Percentiles rank a stretch among this genome's conserved stretches.
phyloP scores from a whole-genome alignment of 1,140 invertebrate species.

The Drosophila bifasciata region DNA sequence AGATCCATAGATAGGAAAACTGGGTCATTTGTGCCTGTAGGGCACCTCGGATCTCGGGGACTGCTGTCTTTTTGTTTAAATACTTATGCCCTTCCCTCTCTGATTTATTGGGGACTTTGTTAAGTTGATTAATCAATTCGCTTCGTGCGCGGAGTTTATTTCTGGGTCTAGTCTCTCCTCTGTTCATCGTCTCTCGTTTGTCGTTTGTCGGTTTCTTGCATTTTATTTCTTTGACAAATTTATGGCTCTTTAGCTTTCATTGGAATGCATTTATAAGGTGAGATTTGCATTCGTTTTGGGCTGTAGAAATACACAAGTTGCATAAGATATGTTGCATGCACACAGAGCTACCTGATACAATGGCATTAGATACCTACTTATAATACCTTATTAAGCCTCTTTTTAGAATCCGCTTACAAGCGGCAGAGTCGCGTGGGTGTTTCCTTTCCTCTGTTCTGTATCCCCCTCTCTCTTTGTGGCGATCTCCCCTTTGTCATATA shows the following conservation, averaged over 20 bases:
- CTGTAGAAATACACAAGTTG: no score
- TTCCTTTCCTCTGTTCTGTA: background rate
- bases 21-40: slow-evolving; percentile 67
- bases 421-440: slow-evolving; percentile 14
- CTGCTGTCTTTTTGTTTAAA: slow-evolving; percentile 49
- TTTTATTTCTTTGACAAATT: slow-evolving; percentile 32
- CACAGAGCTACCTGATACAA: no score
- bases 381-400: no score
- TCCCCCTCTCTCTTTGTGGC: no score
- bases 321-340: no score
- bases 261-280: no score
- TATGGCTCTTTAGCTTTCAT: slow-evolving; percentile 3
- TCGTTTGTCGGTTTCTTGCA: slow-evolving; percentile 5
- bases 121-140: slow-evolving; percentile 73
- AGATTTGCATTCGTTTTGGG: no score
- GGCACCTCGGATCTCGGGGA: slow-evolving; percentile 26
- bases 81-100: slow-evolving; percentile 20
- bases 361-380: no score
- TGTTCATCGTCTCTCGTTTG: slow-evolving; percentile 6
- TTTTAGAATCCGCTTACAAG: slow-evolving; percentile 9
- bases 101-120: slow-evolving; percentile 70
- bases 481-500: background rate
- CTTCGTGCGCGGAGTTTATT: slow-evolving; percentile 51
- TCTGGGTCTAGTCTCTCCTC: slow-evolving; percentile 3
- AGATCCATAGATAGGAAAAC: slow-evolving; percentile 33